Evolutionary conservation across 2,888 invertebrate genomes (phyloP), one percentile per base, ranked within the genome.

Genomic region (Parnassius orleans): DNA sequence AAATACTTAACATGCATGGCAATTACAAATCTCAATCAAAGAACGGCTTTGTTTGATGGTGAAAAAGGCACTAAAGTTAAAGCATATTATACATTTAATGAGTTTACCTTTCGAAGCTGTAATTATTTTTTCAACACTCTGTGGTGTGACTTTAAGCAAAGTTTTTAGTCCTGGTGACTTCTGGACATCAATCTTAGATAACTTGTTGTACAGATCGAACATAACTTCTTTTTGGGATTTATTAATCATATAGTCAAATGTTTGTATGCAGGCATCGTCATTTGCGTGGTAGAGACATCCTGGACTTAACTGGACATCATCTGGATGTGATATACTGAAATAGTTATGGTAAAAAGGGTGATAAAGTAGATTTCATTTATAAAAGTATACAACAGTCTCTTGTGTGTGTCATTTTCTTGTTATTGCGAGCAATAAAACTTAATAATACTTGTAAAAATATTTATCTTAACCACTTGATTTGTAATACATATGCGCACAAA

Each of bases 171-270:
- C 84, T 0, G 90, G 90, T n/a, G 91, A 89, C 68, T 81, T 84
- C 57, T 86, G 81, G 0, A 88, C 83, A 19, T 90, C 87, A 2
- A 92, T 77, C 66, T 87, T 90, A 0, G 87, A 85, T 57, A 93
- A 66, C 62, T 90, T 90, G 65, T 90, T 90, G 73, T 92, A 90
- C 0, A 93, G 69, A 58, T 91, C 89, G 48, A 92, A 81, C 86
- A 93, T 86, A 5, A 93, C 90, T 68, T 93, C 93, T 61, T 91
- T 91, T 69, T 92, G 91, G 0, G 90, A 86, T 64, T 92, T 91
- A 68, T 91, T 87, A 66, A 92, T 86, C 84, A 93, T 87, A 68
- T 91, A 79, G 65, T 92, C 91, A 55, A 86, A 88, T 0, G 86
- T 89, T 65, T 90, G 88, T 0, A 79, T 63, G 69, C 88, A 86